Evolutionary conservation across 1,140 invertebrate species (phyloP), one percentile per base, ranked within the genome.

Genomic region (Carposina sasakii): DNA sequence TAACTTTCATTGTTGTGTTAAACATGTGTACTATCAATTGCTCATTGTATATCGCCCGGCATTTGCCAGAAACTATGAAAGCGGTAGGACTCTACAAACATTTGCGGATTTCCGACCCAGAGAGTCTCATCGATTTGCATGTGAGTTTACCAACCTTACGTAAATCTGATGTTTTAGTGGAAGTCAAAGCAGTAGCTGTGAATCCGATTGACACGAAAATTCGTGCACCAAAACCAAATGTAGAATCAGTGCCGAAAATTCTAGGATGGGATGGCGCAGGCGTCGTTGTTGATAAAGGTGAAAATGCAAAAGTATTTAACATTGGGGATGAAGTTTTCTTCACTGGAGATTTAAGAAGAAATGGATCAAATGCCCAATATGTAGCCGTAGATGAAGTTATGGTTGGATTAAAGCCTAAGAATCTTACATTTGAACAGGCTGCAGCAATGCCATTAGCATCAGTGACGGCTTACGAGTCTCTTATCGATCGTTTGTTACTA

Each of bases 141-240:
- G 53, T 83, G 13, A 60, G 22, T 45, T 36, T 83, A 34, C 79
- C 79, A 17, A 56, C 10, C 4, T 16, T 75, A n/a, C 24, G 57
- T 17, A 60, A 62, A 24, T 61, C 48, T 16, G 74, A 83, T 53
- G 64, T 83, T 17, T 54, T 83, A 30, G 51, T 83, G 5, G 60
- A 83, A 63, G 76, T 83, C 4, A 77, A 76, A 45, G 76, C 79
- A 16, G 63, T 51, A 9, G 52, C 76, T 40, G 71, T 83, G 3
- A 83, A 83, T 47, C 76, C 79, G 19, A 79, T 83, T 28, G 79
- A 83, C 33, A 72, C 79, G 1, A 83, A 81, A 44, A 41, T 54
- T 39, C 57, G 79, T 8, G 70, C 76, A 4, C 76, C 76, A 16
- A 53, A 53, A 26, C 12, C 8, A n/a, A n/a, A n/a, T 9, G 19